Percentiles rank a stretch among this genome's conserved stretches.
Conservation (phyloP, 2,113 vertebrate species). For the Cathartes aura region DNA sequence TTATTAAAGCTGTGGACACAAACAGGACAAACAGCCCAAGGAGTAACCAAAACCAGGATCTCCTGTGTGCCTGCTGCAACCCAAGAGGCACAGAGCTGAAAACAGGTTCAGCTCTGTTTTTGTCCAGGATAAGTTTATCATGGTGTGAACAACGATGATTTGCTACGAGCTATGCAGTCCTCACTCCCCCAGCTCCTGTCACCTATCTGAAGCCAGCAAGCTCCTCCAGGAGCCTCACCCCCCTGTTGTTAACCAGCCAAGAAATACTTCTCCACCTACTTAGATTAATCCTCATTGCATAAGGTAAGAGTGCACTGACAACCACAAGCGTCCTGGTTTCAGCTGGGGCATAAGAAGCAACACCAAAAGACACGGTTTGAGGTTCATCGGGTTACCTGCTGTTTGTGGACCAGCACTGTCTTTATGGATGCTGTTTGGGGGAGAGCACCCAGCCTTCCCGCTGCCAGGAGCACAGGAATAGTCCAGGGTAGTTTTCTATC, state of each 20-base stretch:
- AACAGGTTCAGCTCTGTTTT: background rate
- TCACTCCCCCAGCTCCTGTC: background rate
- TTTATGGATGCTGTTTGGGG: background rate
- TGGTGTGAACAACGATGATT: background rate
- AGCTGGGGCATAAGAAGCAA: background rate
- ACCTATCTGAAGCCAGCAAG: background rate
- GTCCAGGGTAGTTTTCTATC: accelerated
- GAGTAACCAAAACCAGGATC: background rate
- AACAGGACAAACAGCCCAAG: background rate
- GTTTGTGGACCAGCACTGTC: accelerated
- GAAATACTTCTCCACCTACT: background rate
- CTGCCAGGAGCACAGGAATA: background rate
- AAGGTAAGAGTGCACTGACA: background rate
- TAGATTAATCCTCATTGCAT: background rate
- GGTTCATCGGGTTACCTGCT: background rate
- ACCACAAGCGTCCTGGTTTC: background rate
- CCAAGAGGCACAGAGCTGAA: background rate
- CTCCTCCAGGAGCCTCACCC: background rate
- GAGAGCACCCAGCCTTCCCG: background rate
- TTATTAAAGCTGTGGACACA: background rate
- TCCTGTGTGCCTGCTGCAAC: accelerated
- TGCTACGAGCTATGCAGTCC: background rate
- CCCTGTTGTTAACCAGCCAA: background rate
- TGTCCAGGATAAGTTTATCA: background rate
- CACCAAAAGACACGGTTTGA: background rate